Base-by-base conservation (phyloP, 2,113 vertebrate genomes). In the Elgaria multicarinata region DNA sequence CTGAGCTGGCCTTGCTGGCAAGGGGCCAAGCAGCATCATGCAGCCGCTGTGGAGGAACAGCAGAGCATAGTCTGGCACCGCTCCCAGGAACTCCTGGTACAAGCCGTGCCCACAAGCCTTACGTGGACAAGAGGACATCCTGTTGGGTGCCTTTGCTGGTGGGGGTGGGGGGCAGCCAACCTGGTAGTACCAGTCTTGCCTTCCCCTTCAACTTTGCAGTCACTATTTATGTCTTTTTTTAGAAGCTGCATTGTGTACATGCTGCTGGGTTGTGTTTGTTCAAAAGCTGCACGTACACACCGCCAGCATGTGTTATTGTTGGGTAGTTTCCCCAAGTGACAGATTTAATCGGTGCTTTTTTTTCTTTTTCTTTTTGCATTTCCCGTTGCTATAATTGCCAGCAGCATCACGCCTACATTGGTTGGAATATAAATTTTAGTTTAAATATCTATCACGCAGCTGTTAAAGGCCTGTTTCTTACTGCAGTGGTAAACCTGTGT, bases 71-170 rank as follows among this genome's bases (percentile, higher is more conserved):
- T 64, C 84, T 91, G 92, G 92, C 92, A 83, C 62, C 50, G 81
- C 58, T 84, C 91, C 89, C 87, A 80, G 84, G 75, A 89, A 85
- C 87, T 89, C 91, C 92, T 93, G 89, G 93, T 85, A 92, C 90
- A 89, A 87, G 78, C 85, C 83, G 92, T 90, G 86, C 90, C 88
- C 89, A 87, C 55, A 82, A 76, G 74, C 64, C 58, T 83, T n/a
- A 75, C 18, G 50, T 80, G 89, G 89, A 71, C 74, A 78, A 86
- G 83, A 69, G 82, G 88, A 84, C 88, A 89, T 74, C 90, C 87
- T 89, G 88, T 90, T 89, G 87, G 86, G 90, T 78, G 50, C 26
- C 74, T 78, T 81, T 76, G 76, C 50, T 13, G 39, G 64, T 76
- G 62, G 53, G 85, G 85, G 62, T 86, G 78, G 9, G 46, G 33